Evolutionary conservation across 2,113 vertebrate genomes (phyloP).

Genomic region (Lonchura striata): DNA sequence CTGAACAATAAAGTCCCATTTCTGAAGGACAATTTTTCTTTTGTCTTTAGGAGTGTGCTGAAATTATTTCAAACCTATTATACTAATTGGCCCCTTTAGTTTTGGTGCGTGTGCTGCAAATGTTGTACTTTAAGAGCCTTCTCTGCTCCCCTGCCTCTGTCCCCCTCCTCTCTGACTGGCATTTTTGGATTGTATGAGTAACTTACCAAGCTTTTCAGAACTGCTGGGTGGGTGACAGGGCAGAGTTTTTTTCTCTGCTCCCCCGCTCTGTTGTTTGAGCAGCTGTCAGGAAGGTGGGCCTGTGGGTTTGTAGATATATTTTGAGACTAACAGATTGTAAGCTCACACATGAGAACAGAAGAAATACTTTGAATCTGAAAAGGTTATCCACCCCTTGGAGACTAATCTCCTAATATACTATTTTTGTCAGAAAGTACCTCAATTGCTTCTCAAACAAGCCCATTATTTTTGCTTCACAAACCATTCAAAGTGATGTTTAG

Average conservation of each 20-base stretch:
- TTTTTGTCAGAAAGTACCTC: constrained; percentile 65
- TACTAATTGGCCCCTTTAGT: constrained; percentile 69
- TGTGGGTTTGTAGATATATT: constrained; percentile 68
- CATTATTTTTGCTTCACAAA: constrained; percentile 61
- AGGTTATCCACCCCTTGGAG: constrained; percentile 63
- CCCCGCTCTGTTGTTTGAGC: constrained; percentile 54
- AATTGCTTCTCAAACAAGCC: constrained; percentile 66
- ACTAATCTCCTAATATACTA: constrained; percentile 71
- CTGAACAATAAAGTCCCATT: constrained; percentile 67
- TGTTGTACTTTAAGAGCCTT: constrained; percentile 20
- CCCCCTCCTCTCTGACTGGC: neutral
- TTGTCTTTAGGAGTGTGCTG: constrained; percentile 71
- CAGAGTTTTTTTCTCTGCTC: constrained; percentile 13
- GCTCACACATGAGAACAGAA: constrained; percentile 59
- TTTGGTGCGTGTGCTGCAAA: neutral
- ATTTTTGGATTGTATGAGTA: constrained; percentile 48
- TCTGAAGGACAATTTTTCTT: constrained; percentile 73
- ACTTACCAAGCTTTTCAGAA: constrained; percentile 59
- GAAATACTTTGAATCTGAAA: constrained; percentile 67
- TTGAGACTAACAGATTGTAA: constrained; percentile 61
- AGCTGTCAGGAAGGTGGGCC: constrained; percentile 70
- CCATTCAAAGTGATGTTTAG: constrained; percentile 65
- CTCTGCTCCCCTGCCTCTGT: neutral
- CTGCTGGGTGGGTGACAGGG: neutral
- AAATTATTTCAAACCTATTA: constrained; percentile 73